A percentile compares a stretch with the other conserved stretches of the same genome.
Evolutionary conservation across 2,888 invertebrate genomes (phyloP).

Genomic region (Ennomos quercinarius): DNA sequence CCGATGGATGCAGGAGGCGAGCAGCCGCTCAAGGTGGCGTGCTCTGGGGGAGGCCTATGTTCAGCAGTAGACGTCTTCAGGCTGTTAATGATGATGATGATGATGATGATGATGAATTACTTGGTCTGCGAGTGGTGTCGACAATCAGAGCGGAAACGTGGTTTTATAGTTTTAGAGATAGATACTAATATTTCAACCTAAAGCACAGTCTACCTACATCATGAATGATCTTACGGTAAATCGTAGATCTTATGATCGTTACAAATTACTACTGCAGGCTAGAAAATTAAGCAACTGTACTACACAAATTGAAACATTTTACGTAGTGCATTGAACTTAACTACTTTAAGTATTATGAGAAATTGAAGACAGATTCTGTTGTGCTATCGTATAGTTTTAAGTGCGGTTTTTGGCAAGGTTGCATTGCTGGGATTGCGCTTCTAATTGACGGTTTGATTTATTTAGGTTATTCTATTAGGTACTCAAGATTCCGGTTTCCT

Average conservation of each 20-base stretch:
- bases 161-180: background rate
- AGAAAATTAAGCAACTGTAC: background rate
- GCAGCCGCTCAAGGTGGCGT: no score
- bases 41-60: no score
- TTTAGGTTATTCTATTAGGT: constrained; percentile 56
- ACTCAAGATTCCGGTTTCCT: constrained; percentile 44
- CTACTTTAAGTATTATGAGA: constrained; percentile 1
- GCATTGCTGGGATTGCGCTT: no score
- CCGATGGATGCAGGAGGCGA: no score
- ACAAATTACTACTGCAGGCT: no score
- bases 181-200: background rate
- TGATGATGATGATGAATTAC: no score
- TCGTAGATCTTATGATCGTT: no score
- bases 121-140: background rate
- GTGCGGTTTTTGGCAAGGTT: no score
- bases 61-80: no score
- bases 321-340: constrained; percentile 17
- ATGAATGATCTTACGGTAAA: background rate
- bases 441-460: constrained; percentile 43
- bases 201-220: background rate
- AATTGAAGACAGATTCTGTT: no score
- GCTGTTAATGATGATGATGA: no score
- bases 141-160: background rate
- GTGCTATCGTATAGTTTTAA: no score
- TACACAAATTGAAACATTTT: background rate